Evolutionary conservation across 2,797 vertebrate genomes (phyloP), one percentile per base, ranked within the genome.

Genomic region (Bryconaethiops microstoma): DNA sequence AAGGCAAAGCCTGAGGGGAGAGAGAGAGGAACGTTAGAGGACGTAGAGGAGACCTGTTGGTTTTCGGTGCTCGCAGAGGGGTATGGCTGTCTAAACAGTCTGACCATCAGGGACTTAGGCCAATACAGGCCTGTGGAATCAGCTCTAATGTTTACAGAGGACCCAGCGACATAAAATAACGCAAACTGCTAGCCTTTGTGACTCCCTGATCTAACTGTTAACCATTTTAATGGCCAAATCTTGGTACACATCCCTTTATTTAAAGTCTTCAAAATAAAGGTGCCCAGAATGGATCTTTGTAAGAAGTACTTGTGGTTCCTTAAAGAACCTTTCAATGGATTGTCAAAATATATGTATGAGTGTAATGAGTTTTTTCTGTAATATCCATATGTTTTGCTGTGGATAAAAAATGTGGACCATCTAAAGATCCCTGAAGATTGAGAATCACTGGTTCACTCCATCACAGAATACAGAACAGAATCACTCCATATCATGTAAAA

Each of bases 1-100:
- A 98, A 98, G 86, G 96, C 96, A 8, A 97, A 95, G 88, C 96
- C 95, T 96, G 90, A 71, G 78, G 82, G 85, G 69, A 77, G 75
- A 40, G 67, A 82, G 80, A 71, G 52, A 50, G 86, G 84, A 90
- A 82, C 89, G 85, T 83, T 77, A 81, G 84, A 87, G 87, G 87
- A 84, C 79, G 88, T 86, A 84, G 83, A 85, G 83, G 79, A 87
- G 89, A 85, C 89, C 85, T 85, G 87, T 90, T 86, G 82, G 89
- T 91, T 91, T 91, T 92, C 72, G 69, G 78, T 72, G 80, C 85
- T 88, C 87, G 90, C 92, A 93, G 90, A 88, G 87, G 84, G 35
- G 76, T 74, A 71, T 79, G 88, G 88, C 87, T 91, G 92, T 92
- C 92, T 92, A 93, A 93, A 92, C 90, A 64, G 10, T 19, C 65